phyloP scores from a whole-genome alignment of 2,797 vertebrate species.

The Trachurus trachurus region DNA sequence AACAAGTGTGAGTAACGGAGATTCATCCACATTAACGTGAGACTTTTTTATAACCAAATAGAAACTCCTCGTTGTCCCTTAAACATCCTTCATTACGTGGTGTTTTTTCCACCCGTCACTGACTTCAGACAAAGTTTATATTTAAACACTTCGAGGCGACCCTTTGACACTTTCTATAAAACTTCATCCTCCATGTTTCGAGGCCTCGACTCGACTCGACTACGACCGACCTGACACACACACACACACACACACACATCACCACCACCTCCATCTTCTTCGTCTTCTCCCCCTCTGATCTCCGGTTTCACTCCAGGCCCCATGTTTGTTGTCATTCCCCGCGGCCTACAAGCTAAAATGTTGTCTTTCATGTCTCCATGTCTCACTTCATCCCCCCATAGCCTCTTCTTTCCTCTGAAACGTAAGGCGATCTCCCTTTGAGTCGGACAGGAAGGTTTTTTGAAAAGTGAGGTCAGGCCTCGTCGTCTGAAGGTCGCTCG shows the following conservation, averaged over 20 bases:
- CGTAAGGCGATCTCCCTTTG: conserved; percentile 47
- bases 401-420: conserved; percentile 13
- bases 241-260: too few species aligned
- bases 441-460: conserved; percentile 54
- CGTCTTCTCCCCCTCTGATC: neutral
- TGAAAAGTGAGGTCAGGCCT: conserved; percentile 58
- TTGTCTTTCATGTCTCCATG: conserved; percentile 55
- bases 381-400: conserved; percentile 31
- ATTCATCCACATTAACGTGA: too few species aligned
- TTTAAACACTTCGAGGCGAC: too few species aligned
- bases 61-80: too few species aligned
- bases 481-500: conserved; percentile 52
- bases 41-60: too few species aligned
- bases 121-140: too few species aligned
- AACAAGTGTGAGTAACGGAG: too few species aligned
- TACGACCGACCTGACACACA: conserved; percentile 26
- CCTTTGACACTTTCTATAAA: too few species aligned
- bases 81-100: too few species aligned
- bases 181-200: too few species aligned
- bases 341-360: conserved; percentile 67
- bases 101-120: too few species aligned
- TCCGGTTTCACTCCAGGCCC: conserved; percentile 52
- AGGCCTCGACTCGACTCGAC: too few species aligned
- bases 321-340: conserved; percentile 73
- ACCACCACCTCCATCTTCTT: conserved; percentile 19